These are phyloP conservation scores for Zaprionus camerounensis DNA, from an alignment of 1,140 invertebrate genomes.

Conservation along the genomic window DNA sequence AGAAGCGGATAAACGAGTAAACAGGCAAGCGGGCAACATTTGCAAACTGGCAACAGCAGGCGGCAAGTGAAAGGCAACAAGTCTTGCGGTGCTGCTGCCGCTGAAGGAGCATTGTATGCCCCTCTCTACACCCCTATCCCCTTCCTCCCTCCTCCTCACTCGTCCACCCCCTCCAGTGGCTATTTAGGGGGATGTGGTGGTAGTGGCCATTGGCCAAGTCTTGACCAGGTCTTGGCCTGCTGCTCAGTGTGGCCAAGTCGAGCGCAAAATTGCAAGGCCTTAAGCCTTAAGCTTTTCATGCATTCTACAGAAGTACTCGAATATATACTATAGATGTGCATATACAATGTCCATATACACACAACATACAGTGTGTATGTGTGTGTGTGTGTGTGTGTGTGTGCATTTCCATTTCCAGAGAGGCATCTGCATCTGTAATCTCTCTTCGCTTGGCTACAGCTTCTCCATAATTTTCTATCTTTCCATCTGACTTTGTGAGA, in stretches of 20 bases:
- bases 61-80: slow-evolving; percentile 52
- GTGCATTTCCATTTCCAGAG: background rate
- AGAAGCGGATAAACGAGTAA: slow-evolving; percentile 8
- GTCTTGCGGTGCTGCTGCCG: slow-evolving; percentile 1
- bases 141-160: too few relatives aligned
- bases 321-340: background rate
- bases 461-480: background rate
- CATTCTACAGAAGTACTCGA: background rate
- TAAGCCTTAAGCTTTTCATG: slow-evolving; percentile 11
- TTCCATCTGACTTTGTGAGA: background rate
- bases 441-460: background rate
- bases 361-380: background rate
- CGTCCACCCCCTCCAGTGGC: background rate
- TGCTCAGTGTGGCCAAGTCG: slow-evolving; percentile 11
- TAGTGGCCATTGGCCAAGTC: slow-evolving; percentile 7
- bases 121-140: background rate
- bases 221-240: slow-evolving; percentile 8
- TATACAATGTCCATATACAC: background rate
- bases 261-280: slow-evolving; percentile 2
- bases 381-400: background rate
- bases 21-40: slow-evolving; percentile 20
- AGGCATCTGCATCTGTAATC: background rate
- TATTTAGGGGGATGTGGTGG: background rate
- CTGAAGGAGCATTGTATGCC: too few relatives aligned
- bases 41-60: slow-evolving; percentile 20